Evolutionary conservation across 1,140 invertebrate species (phyloP).

Genomic region (Ectropis grisescens): DNA sequence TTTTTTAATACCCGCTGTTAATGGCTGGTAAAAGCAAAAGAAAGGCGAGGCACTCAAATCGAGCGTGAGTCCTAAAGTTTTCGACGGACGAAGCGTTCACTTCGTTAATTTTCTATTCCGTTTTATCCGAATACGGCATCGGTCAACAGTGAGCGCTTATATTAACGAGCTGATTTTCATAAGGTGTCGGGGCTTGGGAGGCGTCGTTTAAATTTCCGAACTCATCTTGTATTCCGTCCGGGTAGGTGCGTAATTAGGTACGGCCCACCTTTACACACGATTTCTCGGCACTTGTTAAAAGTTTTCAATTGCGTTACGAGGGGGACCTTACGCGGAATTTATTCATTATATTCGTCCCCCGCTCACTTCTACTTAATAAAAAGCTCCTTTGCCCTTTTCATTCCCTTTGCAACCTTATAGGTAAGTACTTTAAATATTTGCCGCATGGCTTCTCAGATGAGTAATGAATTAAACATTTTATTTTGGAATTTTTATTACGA

Average conservation of each 20-base stretch:
- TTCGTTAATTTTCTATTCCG: slow-evolving; percentile 15
- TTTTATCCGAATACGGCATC: slow-evolving; percentile 2
- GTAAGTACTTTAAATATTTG: slow-evolving; percentile 63
- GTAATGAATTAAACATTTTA: slow-evolving; percentile 58
- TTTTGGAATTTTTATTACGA: slow-evolving; percentile 36
- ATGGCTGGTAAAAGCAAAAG: slow-evolving; percentile 33
- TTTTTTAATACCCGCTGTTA: slow-evolving; percentile 48
- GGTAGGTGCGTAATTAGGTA: slow-evolving; percentile 51
- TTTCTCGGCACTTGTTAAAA: slow-evolving; percentile 68
- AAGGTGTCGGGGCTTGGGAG: slow-evolving; percentile 22
- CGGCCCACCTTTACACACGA: slow-evolving; percentile 63
- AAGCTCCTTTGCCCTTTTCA: slow-evolving; percentile 54
- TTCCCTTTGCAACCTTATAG: slow-evolving; percentile 33
- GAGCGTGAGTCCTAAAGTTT: too few species aligned
- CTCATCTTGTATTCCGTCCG: slow-evolving; percentile 55
- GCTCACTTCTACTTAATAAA: slow-evolving; percentile 56
- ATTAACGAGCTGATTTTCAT: slow-evolving; percentile 57
- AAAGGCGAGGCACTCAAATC: too few species aligned
- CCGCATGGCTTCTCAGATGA: slow-evolving; percentile 51
- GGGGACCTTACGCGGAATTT: slow-evolving; percentile 55
- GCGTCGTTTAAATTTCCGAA: slow-evolving; percentile 53
- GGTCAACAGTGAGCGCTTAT: slow-evolving; percentile 37
- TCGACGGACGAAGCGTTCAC: background rate
- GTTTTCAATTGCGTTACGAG: slow-evolving; percentile 68
- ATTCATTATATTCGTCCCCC: slow-evolving; percentile 59